Evolutionary conservation across 2,888 invertebrate species (phyloP).

Genomic region (Polydrusus cervinus): DNA sequence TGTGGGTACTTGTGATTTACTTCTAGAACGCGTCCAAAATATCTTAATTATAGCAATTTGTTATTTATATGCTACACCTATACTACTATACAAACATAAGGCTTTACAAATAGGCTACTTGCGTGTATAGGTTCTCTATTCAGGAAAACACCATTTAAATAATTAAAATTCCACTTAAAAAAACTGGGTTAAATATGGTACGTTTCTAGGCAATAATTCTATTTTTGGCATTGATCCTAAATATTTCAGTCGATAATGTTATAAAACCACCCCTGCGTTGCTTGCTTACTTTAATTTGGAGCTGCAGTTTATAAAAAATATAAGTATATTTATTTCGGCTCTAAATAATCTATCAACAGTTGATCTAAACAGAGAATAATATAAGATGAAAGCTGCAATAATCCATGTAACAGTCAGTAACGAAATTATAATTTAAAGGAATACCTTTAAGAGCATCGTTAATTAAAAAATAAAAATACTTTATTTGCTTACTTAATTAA

Average conservation of each 20-base stretch:
- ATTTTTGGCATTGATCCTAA: slow-evolving; percentile 45
- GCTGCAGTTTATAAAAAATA: slow-evolving; percentile 10
- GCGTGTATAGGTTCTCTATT: slow-evolving; percentile 31
- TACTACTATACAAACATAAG: slow-evolving; percentile 10
- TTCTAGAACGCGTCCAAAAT: neutral
- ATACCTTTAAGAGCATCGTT: too few species aligned
- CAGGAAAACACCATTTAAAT: slow-evolving; percentile 36
- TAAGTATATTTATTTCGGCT: slow-evolving; percentile 2
- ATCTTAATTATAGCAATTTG: neutral
- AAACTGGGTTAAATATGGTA: slow-evolving; percentile 48
- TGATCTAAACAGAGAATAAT: too few species aligned
- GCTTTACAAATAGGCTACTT: slow-evolving; percentile 33
- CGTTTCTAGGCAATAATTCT: slow-evolving; percentile 40
- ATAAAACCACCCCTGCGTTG: slow-evolving; percentile 18
- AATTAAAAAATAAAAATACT: too few species aligned
- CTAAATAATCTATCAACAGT: neutral
- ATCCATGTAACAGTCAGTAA: too few species aligned
- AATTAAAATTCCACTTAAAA: slow-evolving; percentile 43
- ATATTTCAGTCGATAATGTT: slow-evolving; percentile 34
- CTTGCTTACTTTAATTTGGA: slow-evolving; percentile 4
- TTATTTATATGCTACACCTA: neutral
- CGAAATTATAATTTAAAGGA: too few species aligned
- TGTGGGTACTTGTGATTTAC: neutral
- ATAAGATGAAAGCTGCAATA: too few species aligned
- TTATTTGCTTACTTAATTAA: too few species aligned